These are phyloP conservation scores for Sebastes iracundus DNA, from an alignment of 2,797 vertebrate species.

Conservation along the genomic window DNA sequence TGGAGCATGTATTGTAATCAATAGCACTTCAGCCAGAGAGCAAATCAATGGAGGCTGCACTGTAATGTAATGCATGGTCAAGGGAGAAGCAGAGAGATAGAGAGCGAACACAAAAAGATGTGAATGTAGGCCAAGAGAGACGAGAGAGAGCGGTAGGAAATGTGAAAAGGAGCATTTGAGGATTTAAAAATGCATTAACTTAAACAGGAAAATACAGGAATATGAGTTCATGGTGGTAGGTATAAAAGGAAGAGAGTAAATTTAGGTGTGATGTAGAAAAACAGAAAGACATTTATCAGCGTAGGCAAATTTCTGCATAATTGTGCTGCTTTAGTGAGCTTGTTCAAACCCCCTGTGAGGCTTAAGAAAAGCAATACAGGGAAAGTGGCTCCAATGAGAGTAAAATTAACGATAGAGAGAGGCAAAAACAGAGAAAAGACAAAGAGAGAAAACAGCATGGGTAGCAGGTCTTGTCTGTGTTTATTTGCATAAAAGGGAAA, in stretches of 20 bases:
- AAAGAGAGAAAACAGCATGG: conserved; percentile 23
- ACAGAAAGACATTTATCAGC: conserved; percentile 52
- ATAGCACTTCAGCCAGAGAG: conserved; percentile 83
- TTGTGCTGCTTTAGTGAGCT: conserved; percentile 53
- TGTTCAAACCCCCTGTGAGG: conserved; percentile 62
- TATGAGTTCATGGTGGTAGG: conserved; percentile 1
- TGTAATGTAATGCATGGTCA: conserved; percentile 75
- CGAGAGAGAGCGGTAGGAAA: conserved; percentile 8
- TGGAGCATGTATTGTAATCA: conserved; percentile 79
- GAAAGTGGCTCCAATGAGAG: conserved; percentile 58
- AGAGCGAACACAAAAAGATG: conserved; percentile 56
- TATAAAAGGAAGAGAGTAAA: conserved; percentile 27
- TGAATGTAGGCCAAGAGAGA: conserved; percentile 38
- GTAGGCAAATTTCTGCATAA: conserved; percentile 58
- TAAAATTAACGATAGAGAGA: conserved; percentile 56
- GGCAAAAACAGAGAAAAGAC: conserved; percentile 18
- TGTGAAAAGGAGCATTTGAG: conserved; percentile 19
- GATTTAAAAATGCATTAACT: conserved; percentile 38
- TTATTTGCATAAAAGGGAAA: conserved; percentile 26
- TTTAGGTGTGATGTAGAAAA: conserved; percentile 30
- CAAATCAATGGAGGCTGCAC: conserved; percentile 77
- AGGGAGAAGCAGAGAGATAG: conserved; percentile 56
- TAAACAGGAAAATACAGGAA: conserved; percentile 15
- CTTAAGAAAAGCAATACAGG: conserved; percentile 52
- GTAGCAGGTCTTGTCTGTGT: background rate